Conservation (phyloP, 2,797 vertebrate species). For the Clarias fuscus region DNA sequence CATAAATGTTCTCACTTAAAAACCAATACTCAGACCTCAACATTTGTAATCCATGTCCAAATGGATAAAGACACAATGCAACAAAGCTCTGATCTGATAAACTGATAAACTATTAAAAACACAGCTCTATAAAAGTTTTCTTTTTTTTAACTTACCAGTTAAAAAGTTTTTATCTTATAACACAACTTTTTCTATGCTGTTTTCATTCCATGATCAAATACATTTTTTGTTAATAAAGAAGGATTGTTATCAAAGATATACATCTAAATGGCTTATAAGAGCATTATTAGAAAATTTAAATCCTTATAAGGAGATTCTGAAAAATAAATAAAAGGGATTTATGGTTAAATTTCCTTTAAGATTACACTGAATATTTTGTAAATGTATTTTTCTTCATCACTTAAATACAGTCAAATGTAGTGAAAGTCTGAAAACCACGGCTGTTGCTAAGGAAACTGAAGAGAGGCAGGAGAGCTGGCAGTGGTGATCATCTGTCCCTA, state of each 20-base stretch:
- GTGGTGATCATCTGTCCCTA: slow-evolving; percentile 49
- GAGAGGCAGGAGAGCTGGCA: slow-evolving; percentile 53
- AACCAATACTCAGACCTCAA: slow-evolving; percentile 23
- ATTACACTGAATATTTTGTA: slow-evolving; percentile 55
- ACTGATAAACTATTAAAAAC: slow-evolving; percentile 8
- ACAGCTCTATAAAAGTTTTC: slow-evolving; percentile 9
- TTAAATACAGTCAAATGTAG: slow-evolving; percentile 48
- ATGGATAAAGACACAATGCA: slow-evolving; percentile 52
- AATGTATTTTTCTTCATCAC: slow-evolving; percentile 63
- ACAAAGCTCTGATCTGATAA: slow-evolving; percentile 50
- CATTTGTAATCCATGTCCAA: slow-evolving; percentile 45
- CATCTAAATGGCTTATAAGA: slow-evolving; percentile 41
- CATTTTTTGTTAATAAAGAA: background rate
- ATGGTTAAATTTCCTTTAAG: slow-evolving; percentile 67
- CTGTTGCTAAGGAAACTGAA: slow-evolving; percentile 73
- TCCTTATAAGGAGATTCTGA: slow-evolving; percentile 56
- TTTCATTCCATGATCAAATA: background rate
- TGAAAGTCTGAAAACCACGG: slow-evolving; percentile 63
- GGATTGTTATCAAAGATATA: slow-evolving; percentile 33
- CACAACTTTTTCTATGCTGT: background rate
- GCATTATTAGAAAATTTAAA: slow-evolving; percentile 16
- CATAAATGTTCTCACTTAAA: slow-evolving; percentile 28
- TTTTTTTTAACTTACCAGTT: background rate
- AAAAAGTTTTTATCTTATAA: slow-evolving; percentile 30
- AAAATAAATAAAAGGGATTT: slow-evolving; percentile 59